Base-by-base conservation (phyloP, 2,797 vertebrate species). In the Limnodromus scolopaceus region DNA sequence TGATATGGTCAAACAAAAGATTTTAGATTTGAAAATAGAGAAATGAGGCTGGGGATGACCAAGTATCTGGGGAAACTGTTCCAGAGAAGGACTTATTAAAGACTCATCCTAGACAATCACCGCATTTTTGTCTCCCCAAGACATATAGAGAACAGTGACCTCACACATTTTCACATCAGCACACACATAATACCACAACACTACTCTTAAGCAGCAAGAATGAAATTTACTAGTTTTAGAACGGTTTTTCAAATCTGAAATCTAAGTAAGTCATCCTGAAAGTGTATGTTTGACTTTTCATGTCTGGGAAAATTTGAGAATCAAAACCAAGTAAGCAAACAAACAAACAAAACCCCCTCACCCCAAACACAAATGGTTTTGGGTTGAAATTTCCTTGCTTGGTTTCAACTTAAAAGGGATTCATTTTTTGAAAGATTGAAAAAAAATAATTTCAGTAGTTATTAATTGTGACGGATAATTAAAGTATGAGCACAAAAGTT, bases 271-370 rank as follows among this genome's bases (percentile, higher is more conserved):
- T 14, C 58, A 32, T 14, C 34, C 23, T 65, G 54, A 92, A 75
- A n/a, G 11, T 14, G 11, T 39, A 34, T 5, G 2, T 41, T 87
- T 93, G 65, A 32, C 32, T 53, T 57, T 72, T 91, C 23, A 57
- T 10, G 17, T 8, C 45, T 79, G 49, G 46, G 46, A 48, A 48
- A 48, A 48, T 48, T 24, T 24, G 46, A 48, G 23, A 48, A 24
- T 48, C 46, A 48, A 48, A 48, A 48, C 4, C 32, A 64, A 90
- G 0, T 23, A 66, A 58, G 1, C 6, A 74, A 83, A 9, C 0
- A 2, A 68, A 12, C 2, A 51, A 82, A 63, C 25, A 24, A 32
- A 3, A 1, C 0, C 2, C 2, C 2, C 1, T 60, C 18, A 27
- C 9, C 11, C 10, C 10, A 68, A 55, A 75, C 3, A 30, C 5